phyloP scores from a whole-genome alignment of 2,888 invertebrate genomes.

The Abrostola tripartita region DNA sequence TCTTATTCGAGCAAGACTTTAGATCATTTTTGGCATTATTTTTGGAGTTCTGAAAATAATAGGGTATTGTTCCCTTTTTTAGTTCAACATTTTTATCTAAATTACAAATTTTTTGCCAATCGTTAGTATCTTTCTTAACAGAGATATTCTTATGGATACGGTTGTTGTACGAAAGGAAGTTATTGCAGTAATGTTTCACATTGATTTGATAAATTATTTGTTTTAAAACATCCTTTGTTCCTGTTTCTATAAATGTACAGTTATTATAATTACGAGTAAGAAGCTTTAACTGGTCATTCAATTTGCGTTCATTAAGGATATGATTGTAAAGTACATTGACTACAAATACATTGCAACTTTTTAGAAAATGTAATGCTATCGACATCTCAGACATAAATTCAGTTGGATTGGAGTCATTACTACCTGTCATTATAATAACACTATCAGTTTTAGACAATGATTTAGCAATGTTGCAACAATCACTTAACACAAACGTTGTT shows the following conservation, averaged over 20 bases:
- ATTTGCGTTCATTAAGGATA: slow-evolving; percentile 9
- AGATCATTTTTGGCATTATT: background rate
- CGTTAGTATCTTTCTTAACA: background rate
- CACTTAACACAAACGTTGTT: slow-evolving; percentile 6
- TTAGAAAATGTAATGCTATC: slow-evolving; percentile 7
- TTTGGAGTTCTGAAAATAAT: background rate
- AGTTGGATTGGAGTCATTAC: slow-evolving; percentile 13
- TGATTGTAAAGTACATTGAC: slow-evolving; percentile 11
- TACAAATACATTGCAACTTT: slow-evolving; percentile 10
- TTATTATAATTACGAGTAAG: slow-evolving; percentile 8
- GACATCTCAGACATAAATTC: slow-evolving; percentile 15
- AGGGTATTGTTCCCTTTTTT: background rate
- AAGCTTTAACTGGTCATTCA: slow-evolving; percentile 11
- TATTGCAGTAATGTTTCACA: slow-evolving; percentile 4
- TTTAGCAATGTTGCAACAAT: background rate
- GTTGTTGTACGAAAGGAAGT: slow-evolving; percentile 10
- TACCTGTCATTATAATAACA: slow-evolving; percentile 10
- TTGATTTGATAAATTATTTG: slow-evolving; percentile 9
- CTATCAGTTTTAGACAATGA: background rate
- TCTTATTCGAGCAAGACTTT: background rate
- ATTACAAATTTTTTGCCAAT: background rate
- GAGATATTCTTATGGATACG: background rate
- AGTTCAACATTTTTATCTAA: background rate
- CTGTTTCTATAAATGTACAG: slow-evolving; percentile 12
- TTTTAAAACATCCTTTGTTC: background rate